Base-by-base conservation (phyloP, 2,797 vertebrate genomes). In the Schizopygopsis malacanthus region DNA sequence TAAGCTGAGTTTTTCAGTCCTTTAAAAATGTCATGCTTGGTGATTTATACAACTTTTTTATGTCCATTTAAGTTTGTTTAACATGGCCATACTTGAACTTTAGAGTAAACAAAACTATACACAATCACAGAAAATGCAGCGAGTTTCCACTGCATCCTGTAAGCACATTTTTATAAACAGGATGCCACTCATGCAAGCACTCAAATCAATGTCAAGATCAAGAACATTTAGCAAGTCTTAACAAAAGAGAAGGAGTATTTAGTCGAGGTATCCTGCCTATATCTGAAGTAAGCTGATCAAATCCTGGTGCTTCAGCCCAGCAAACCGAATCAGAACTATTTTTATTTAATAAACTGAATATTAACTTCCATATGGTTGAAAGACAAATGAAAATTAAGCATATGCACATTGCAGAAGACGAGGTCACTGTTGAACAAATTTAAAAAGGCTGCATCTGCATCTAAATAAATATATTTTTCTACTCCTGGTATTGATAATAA, bases 401-500 rank as follows among this genome's bases (percentile, higher is more conserved):
- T 37, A 73, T 61, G 8, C 28, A n/a, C 43, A 47, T 39, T 33
- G 54, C 70, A 83, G 22, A 82, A 54, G 67, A 82, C 1, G n/a
- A 15, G 80, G n/a, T 73, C n/a, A 73, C 81, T 28, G 41, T 16
- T 33, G 43, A 50, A 8, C 41, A 83, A 37, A 54, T 56, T 12
- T 37, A 50, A n/a, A 22, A 69, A 9, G 63, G 71, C 52, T 28
- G 6, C 22, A 65, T 83, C 28, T 83, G 6, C 25, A 41, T 41
- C 39, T 41, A 33, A 33, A 33, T n/a, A 33, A 33, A 33, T 33
- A 33, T 33, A 33, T 33, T 39, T 39, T 41, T 41, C 3, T n/a
- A 78, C 61, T 84, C n/a, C 25, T 13, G 47, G 28, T 37, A 84
- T 11, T 15, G n/a, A 28, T 18, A 56, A 52, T 69, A n/a, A 72